A percentile compares a stretch with the other conserved stretches of the same genome.
Conservation (phyloP, 1,140 invertebrate species). For the Lucilia sericata region DNA sequence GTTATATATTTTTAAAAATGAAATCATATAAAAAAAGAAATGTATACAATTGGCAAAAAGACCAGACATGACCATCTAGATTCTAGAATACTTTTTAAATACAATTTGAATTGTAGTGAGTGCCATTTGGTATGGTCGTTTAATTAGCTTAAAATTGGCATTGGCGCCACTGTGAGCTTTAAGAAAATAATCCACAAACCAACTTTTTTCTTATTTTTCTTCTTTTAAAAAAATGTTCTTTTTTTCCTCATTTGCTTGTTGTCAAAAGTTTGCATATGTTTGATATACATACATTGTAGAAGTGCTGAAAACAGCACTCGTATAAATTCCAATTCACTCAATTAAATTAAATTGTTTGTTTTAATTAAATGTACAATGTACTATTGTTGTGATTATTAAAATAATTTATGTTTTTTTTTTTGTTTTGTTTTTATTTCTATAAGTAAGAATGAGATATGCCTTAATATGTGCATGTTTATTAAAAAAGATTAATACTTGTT, state of each 20-base stretch:
- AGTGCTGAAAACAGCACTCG: background rate
- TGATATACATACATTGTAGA: background rate
- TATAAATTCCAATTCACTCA: background rate
- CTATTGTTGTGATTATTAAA: slow-evolving; percentile 14
- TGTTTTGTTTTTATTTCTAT: background rate
- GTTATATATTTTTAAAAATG: slow-evolving; percentile 33
- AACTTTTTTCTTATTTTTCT: background rate
- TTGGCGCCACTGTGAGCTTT: slow-evolving; percentile 34
- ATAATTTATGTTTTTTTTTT: background rate
- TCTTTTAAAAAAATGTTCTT: background rate
- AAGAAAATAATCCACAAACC: slow-evolving; percentile 14
- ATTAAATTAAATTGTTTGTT: slow-evolving; percentile 11
- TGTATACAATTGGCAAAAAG: background rate
- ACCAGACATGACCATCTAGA: slow-evolving; percentile 26
- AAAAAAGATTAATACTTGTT: background rate
- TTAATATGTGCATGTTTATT: background rate
- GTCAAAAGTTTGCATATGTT: slow-evolving; percentile 7
- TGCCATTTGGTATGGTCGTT: slow-evolving; percentile 8
- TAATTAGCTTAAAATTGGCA: slow-evolving; percentile 40
- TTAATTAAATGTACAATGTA: background rate
- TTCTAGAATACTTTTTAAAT: background rate
- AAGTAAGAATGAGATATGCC: background rate
- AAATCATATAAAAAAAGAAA: background rate
- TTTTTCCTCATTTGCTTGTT: background rate
- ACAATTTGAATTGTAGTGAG: slow-evolving; percentile 10